Percentiles rank a stretch among this genome's conserved stretches.
Evolutionary conservation across 1,140 invertebrate species (phyloP).

Genomic region (Reticulitermes speratus): DNA sequence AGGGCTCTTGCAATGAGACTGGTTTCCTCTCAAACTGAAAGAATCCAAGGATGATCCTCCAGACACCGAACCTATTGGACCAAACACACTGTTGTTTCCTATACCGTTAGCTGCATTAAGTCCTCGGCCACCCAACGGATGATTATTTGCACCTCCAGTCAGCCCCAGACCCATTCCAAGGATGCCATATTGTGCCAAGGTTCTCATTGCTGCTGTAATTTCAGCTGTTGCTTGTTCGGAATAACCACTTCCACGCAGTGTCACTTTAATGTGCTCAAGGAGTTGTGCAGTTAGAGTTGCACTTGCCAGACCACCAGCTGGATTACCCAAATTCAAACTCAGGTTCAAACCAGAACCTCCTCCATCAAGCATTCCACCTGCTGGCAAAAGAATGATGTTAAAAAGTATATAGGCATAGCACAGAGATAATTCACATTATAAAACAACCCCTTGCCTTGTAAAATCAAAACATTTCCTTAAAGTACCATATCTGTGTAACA

Average conservation of each 20-base stretch:
- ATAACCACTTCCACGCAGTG: conserved; percentile 83
- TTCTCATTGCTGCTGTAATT: conserved; percentile 86
- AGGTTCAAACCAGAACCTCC: conserved; percentile 59
- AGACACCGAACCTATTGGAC: conserved; percentile 68
- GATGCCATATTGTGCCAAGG: conserved; percentile 91
- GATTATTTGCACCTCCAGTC: not conserved
- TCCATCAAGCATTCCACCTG: conserved; percentile 20
- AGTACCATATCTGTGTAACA: too few relatives aligned
- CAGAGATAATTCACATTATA: too few relatives aligned
- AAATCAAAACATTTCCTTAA: too few relatives aligned
- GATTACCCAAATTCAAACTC: conserved; percentile 76
- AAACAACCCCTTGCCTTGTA: too few relatives aligned
- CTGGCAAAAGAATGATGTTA: too few relatives aligned
- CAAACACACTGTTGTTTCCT: conserved; percentile 65
- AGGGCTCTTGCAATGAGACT: conserved; percentile 50
- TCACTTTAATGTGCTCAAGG: conserved; percentile 80
- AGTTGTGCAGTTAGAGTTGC: conserved; percentile 74
- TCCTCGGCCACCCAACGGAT: not conserved
- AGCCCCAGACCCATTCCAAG: conserved; percentile 85
- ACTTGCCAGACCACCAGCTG: conserved; percentile 59
- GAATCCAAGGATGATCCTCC: conserved; percentile 58
- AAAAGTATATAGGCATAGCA: too few relatives aligned
- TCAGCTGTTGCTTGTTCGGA: conserved; percentile 84
- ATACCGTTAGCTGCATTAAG: not conserved
- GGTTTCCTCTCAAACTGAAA: conserved; percentile 70